Evolutionary conservation across 1,140 invertebrate genomes (phyloP), one percentile per base, ranked within the genome.

Genomic region (Papilio polytes): DNA sequence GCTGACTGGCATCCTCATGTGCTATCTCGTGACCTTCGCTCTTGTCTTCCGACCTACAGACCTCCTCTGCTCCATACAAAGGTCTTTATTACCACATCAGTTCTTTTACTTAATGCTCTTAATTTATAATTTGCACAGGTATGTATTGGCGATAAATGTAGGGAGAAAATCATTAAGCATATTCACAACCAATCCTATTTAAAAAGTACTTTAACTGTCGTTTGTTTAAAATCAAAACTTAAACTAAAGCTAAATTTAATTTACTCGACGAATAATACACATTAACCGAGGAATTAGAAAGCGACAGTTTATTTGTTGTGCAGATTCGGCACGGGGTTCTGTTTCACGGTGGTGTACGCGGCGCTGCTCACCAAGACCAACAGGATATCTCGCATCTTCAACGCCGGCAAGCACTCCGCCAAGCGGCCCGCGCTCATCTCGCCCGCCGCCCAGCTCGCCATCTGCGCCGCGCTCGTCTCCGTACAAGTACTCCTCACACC

Each of bases 361-460:
- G 98, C 98, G 3, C 94, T 99, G 1, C 94, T 99, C 31, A 99
- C 98, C 8, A 99, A 99, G 95, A 99, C 98, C 18, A 99, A 98
- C 95, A 95, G 98, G 46, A 99, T 99, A 80, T 97, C 98, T 1
- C 95, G 98, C 12, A 99, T 99, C 86, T 99, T 99, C 94, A 97
- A 98, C 85, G 97, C 98, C 4, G 97, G 98, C 81, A 98, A 98
- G 89, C 97, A 97, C 83, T 98, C 98, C 7, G 98, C 98, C 0
- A 86, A 87, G 46, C 94, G 98, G 81, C 98, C 98, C 12, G 97
- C 97, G 22, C 98, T 99, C 92, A 99, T 99, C 85, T 99, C 98
- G 36, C 98, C 99, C 3, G 97, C 97, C 87, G 99, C 98, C 0
- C 99, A 99, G 91, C 95, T 99, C 41, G 97, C 98, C 82, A 99